These are phyloP conservation scores for Meandrusa payeni DNA, from an alignment of 2,888 invertebrate genomes.

Conservation along the genomic window DNA sequence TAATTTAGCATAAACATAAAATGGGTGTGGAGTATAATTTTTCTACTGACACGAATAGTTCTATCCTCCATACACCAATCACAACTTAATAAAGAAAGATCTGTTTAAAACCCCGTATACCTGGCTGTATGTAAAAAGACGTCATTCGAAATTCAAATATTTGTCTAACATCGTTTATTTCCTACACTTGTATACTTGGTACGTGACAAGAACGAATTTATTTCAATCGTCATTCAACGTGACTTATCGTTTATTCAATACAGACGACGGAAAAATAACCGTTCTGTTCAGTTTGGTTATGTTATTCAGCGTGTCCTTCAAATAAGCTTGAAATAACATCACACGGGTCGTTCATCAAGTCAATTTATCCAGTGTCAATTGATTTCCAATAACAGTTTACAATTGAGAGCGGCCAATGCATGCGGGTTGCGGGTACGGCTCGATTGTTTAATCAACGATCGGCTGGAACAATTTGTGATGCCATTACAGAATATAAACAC, in stretches of 20 bases:
- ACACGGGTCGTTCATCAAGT: constrained; percentile 55
- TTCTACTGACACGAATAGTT: too few species aligned
- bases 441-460: constrained; percentile 71
- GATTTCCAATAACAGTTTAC: constrained; percentile 77
- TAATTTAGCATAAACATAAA: too few species aligned
- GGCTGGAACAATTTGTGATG: constrained; percentile 55
- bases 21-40: too few species aligned
- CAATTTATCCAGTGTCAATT: constrained; percentile 67
- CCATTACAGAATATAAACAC: constrained; percentile 47
- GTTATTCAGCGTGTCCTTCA: constrained; percentile 9
- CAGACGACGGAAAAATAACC: not conserved
- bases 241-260: constrained; percentile 12
- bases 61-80: too few species aligned
- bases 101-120: too few species aligned
- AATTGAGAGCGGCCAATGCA: constrained; percentile 64
- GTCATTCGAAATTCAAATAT: too few species aligned
- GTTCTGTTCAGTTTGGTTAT: too few species aligned
- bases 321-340: constrained; percentile 23
- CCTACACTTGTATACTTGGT: too few species aligned
- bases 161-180: too few species aligned
- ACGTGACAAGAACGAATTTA: constrained; percentile 15
- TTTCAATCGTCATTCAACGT: constrained; percentile 12
- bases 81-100: too few species aligned
- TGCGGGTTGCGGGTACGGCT: constrained; percentile 73
- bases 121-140: too few species aligned